phyloP scores from a whole-genome alignment of 2,888 invertebrate species.

The Drosophila flavopinicola region DNA sequence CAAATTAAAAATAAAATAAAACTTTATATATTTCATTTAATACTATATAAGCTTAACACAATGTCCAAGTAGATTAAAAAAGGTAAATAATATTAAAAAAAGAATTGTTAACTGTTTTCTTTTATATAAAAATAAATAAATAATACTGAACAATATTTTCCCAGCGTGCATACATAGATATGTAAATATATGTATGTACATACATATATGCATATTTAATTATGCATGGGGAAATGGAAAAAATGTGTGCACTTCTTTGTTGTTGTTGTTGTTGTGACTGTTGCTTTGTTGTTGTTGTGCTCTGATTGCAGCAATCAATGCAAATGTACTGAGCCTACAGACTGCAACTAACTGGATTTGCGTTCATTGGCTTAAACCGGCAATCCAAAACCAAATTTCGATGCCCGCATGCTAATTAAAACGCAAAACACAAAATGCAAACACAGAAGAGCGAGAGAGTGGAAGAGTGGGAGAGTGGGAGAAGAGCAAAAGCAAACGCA shows the following conservation, averaged over 20 bases:
- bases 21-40: too few species aligned
- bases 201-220: slow-evolving; percentile 7
- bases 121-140: too few species aligned
- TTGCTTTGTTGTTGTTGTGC: slow-evolving; percentile 9
- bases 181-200: too few species aligned
- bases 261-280: slow-evolving; percentile 6
- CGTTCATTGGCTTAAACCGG: slow-evolving; percentile 7
- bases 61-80: too few species aligned
- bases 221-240: slow-evolving; percentile 34
- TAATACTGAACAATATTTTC: too few species aligned
- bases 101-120: too few species aligned
- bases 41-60: too few species aligned
- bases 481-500: slow-evolving; percentile 5
- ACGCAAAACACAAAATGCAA: slow-evolving; percentile 19
- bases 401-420: slow-evolving; percentile 45
- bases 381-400: not conserved
- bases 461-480: not conserved
- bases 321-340: slow-evolving; percentile 37
- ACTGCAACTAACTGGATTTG: slow-evolving; percentile 27
- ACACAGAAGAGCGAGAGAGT: slow-evolving; percentile 10
- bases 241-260: slow-evolving; percentile 12
- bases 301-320: slow-evolving; percentile 57
- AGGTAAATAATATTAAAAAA: too few species aligned
- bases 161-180: too few species aligned
- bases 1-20: too few species aligned